Evolutionary conservation across 1,140 invertebrate genomes (phyloP), one percentile per base, ranked within the genome.

Genomic region (Drosophila suzukii): DNA sequence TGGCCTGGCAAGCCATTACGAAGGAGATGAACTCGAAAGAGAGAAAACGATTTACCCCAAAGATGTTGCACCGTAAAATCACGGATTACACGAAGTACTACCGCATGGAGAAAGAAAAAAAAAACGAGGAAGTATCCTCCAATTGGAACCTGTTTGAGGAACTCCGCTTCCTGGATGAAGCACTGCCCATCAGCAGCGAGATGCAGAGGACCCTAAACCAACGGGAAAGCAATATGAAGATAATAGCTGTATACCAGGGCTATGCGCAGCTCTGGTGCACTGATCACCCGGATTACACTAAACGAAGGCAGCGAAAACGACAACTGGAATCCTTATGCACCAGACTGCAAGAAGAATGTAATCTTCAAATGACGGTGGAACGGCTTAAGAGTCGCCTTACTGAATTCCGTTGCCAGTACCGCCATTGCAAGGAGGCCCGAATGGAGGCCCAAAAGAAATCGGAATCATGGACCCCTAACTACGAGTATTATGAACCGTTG

Each of bases 61-160:
- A 83, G 17, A 75, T 78, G 60, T 8, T 91, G 55, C 83, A 91
- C 34, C 82, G 90, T 41, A 91, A 91, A 53, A 70, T 91, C 10
- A 90, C 70, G 1, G 90, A 91, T 17, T 91, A 78, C 7, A 70
- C 66, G 0, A 91, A 91, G 41, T 91, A 91, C 17, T 91, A 91
- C 61, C 70, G 78, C 7, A 55, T 71, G 12, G 85, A 91, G 41
- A 50, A 66, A 10, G 60, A 79, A 8, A 49, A 73, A 8, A 12
- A 12, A 11, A 41, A 43, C 3, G 5, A 43, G 32, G 6, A 66
- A 34, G 17, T 2, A 4, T 4, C 3, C 11, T 30, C 47, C 15
- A 77, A 70, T 3, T 91, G 90, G 90, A 62, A 49, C 36, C 90
- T 88, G 13, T 91, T 78, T 43, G 67, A 79, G n/a, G 72, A 80